phyloP scores from a whole-genome alignment of 2,113 vertebrate genomes.

The Mustelus asterias region DNA sequence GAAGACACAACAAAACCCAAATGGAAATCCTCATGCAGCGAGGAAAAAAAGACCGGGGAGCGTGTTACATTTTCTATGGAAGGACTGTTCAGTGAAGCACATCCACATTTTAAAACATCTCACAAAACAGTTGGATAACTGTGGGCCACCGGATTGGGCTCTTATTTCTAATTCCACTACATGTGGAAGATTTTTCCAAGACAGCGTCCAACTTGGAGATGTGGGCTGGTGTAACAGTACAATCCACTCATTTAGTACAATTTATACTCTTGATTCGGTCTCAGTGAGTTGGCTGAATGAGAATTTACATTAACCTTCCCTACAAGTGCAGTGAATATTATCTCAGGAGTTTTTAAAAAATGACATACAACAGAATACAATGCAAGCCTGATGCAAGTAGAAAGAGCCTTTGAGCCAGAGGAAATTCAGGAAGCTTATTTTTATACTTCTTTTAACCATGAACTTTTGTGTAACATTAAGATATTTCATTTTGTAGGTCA shows the following conservation, averaged over 20 bases:
- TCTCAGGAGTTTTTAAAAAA: background rate
- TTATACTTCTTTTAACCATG: background rate
- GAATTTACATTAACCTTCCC: background rate
- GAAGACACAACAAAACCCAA: background rate
- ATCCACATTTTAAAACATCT: background rate
- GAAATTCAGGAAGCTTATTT: background rate
- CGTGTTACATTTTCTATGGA: background rate
- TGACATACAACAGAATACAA: background rate
- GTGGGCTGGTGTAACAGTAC: background rate
- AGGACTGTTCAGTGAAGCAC: background rate
- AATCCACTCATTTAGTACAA: background rate
- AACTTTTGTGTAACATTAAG: background rate
- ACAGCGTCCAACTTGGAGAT: background rate
- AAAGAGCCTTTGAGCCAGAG: background rate
- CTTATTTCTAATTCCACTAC: background rate
- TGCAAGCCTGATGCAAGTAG: background rate
- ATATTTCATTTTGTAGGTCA: background rate
- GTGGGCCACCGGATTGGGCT: background rate
- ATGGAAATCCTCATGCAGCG: background rate
- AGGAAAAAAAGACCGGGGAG: background rate
- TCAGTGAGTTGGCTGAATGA: background rate
- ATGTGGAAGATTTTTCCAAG: background rate
- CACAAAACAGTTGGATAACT: background rate
- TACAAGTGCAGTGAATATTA: background rate
- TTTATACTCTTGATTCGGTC: background rate